Percentiles rank a stretch among this genome's conserved stretches.
These are phyloP conservation scores for Takifugu rubripes DNA, from an alignment of 2,797 vertebrate species.

Conservation along the genomic window DNA sequence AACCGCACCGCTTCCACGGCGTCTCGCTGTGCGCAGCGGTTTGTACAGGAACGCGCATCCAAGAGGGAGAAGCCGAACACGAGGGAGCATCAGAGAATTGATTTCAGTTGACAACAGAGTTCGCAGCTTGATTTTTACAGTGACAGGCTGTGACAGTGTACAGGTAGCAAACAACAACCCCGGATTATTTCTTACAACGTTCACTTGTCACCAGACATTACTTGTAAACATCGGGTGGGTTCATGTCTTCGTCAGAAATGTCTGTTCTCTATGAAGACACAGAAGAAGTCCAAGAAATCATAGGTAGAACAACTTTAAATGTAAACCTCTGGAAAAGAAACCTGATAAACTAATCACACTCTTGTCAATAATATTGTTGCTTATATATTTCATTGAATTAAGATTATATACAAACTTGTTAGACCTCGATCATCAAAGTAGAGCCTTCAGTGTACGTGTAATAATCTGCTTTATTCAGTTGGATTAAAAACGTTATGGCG, in stretches of 20 bases:
- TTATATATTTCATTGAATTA: background rate
- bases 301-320: background rate
- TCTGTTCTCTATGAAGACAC: conserved; percentile 1
- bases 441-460: too few relatives aligned
- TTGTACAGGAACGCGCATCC: conserved; percentile 42
- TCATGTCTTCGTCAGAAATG: background rate
- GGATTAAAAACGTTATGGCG: too few relatives aligned
- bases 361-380: background rate
- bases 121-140: conserved; percentile 49
- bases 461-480: too few relatives aligned
- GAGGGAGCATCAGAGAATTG: conserved; percentile 54
- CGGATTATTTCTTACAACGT: conserved; percentile 40
- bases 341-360: too few relatives aligned
- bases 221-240: conserved; percentile 5
- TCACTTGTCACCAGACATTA: conserved; percentile 26
- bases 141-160: conserved; percentile 59
- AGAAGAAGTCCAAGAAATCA: background rate
- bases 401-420: too few relatives aligned
- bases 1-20: conserved; percentile 40
- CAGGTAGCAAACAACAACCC: conserved; percentile 40
- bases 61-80: conserved; percentile 47
- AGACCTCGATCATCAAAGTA: too few relatives aligned
- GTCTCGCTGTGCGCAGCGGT: conserved; percentile 61
- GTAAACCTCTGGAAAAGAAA: background rate
- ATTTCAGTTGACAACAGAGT: conserved; percentile 67